phyloP scores from a whole-genome alignment of 2,797 vertebrate genomes.

The Urophycis tenuis region DNA sequence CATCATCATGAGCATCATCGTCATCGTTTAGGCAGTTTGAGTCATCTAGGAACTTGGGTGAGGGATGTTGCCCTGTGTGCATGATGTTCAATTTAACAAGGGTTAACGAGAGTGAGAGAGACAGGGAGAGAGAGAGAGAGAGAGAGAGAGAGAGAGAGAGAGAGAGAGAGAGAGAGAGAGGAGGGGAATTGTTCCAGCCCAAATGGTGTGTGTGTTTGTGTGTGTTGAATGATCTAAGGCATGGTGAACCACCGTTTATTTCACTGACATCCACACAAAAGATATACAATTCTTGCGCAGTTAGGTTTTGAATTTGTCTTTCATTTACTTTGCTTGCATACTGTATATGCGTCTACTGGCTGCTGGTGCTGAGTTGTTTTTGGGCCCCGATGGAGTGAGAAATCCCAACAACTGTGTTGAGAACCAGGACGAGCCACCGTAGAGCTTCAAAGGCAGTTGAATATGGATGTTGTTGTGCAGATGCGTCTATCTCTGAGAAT shows the following conservation, averaged over 20 bases:
- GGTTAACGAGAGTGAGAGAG: no score
- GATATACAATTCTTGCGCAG: background rate
- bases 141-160: no score
- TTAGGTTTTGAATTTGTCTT: background rate
- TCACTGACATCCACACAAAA: background rate
- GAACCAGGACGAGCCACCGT: background rate
- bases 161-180: background rate
- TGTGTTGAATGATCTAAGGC: background rate
- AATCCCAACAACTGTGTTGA: background rate
- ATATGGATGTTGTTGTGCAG: constrained; percentile 3
- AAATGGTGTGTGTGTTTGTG: no score
- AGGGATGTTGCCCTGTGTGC: background rate
- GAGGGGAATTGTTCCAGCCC: background rate
- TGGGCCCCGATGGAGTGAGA: background rate
- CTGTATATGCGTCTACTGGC: background rate
- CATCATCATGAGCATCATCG: no score
- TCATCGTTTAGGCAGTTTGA: no score
- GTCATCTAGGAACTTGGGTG: no score
- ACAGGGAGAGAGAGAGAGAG: background rate
- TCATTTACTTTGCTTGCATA: background rate
- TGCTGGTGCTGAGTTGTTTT: background rate
- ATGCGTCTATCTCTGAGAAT: no score
- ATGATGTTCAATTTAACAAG: background rate
- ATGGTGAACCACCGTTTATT: background rate
- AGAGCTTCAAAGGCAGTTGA: constrained; percentile 1